Conservation (phyloP, 2,797 vertebrate species). For the Poeciliopsis presidionis region DNA sequence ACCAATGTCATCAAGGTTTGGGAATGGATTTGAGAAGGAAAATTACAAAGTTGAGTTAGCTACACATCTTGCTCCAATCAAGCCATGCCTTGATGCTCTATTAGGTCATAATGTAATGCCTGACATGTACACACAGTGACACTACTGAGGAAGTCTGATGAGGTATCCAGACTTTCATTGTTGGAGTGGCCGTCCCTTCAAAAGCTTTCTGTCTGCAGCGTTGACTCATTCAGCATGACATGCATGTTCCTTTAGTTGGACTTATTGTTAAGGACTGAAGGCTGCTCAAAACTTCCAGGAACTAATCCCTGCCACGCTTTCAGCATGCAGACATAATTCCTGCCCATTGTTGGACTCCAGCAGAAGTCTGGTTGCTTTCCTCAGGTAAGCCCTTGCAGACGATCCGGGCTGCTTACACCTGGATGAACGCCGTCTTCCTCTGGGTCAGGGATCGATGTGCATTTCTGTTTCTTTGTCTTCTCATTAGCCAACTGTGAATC, state of each 20-base stretch:
- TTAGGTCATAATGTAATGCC: not conserved
- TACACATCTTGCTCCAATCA: not conserved
- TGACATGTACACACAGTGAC: not conserved
- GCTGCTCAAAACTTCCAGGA: slow-evolving; percentile 28
- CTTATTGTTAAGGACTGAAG: slow-evolving; percentile 29
- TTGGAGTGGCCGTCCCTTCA: not conserved
- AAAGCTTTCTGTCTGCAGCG: slow-evolving; percentile 5
- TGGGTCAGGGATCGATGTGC: slow-evolving; percentile 76
- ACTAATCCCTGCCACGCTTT: slow-evolving; percentile 14
- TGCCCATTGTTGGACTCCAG: slow-evolving; percentile 28
- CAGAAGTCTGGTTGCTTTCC: slow-evolving; percentile 44
- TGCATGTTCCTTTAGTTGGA: slow-evolving; percentile 11
- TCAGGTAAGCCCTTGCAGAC: slow-evolving; percentile 57
- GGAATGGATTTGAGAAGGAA: not conserved
- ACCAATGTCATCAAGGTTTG: not conserved
- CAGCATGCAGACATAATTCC: slow-evolving; percentile 5
- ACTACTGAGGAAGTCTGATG: not conserved
- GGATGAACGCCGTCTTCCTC: slow-evolving; percentile 51
- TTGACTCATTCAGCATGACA: slow-evolving; percentile 45
- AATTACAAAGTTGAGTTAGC: not conserved
- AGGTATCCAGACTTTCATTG: not conserved
- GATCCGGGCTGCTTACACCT: slow-evolving; percentile 45
- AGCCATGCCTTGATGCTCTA: not conserved
- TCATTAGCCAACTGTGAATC: slow-evolving; percentile 77
- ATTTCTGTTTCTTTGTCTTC: slow-evolving; percentile 76